Evolutionary conservation across 1,140 invertebrate genomes (phyloP).

Genomic region (Trichoplusia ni): DNA sequence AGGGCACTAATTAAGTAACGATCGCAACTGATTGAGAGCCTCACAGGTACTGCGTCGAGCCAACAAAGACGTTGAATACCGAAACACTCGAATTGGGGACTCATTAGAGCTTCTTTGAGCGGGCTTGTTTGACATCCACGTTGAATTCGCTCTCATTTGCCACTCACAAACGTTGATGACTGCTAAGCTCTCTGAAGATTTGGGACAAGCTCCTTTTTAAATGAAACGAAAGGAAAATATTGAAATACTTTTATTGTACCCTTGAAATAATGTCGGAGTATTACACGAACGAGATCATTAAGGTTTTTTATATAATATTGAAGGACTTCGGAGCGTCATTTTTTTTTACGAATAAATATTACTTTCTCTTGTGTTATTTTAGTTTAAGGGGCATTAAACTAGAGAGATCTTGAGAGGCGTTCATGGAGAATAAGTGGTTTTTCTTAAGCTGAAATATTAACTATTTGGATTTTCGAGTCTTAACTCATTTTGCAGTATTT

Average conservation of each 20-base stretch:
- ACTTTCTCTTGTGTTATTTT: slow-evolving; percentile 7
- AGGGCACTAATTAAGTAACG: slow-evolving; percentile 33
- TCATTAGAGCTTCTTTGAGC: slow-evolving; percentile 41
- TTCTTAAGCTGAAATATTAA: slow-evolving; percentile 2
- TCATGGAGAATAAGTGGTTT: slow-evolving; percentile 1
- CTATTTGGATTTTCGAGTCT: too few species aligned
- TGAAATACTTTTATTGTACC: slow-evolving; percentile 29
- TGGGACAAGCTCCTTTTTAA: slow-evolving; percentile 31
- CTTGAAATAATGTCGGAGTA: slow-evolving; percentile 27
- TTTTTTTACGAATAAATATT: too few species aligned
- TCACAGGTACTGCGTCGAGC: slow-evolving; percentile 13
- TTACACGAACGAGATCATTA: slow-evolving; percentile 26
- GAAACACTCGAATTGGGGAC: slow-evolving; percentile 36
- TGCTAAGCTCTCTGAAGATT: slow-evolving; percentile 30
- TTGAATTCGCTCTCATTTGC: slow-evolving; percentile 39
- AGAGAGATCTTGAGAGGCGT: not conserved
- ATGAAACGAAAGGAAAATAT: slow-evolving; percentile 29
- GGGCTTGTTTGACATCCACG: slow-evolving; percentile 40
- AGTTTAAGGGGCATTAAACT: not conserved
- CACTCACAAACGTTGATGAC: slow-evolving; percentile 35
- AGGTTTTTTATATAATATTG: slow-evolving; percentile 15
- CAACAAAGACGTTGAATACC: slow-evolving; percentile 36
- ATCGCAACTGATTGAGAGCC: slow-evolving; percentile 26
- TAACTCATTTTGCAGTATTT: too few species aligned
- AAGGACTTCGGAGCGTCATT: too few species aligned